Conservation (phyloP, 1,140 invertebrate genomes). For the Anoplolepis gracilipes region DNA sequence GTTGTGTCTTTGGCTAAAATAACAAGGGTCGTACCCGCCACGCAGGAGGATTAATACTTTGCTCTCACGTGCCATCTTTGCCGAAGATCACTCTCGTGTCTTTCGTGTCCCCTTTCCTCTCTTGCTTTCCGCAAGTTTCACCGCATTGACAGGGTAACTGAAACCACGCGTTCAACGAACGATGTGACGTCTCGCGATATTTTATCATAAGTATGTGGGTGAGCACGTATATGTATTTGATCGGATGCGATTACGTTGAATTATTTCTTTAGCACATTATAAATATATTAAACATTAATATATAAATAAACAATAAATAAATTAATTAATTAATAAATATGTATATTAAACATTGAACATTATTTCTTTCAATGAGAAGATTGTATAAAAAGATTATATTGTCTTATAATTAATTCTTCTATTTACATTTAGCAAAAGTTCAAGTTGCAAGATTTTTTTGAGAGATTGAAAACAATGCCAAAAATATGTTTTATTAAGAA, state of each 20-base stretch:
- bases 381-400: background rate
- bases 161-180: background rate
- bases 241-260: too few species aligned
- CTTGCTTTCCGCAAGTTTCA: background rate
- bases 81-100: conserved; percentile 37
- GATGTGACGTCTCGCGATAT: background rate
- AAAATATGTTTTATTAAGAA: background rate
- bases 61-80: conserved; percentile 75
- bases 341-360: too few species aligned
- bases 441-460: background rate
- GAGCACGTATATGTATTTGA: background rate
- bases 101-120: background rate
- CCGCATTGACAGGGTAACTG: conserved; percentile 50
- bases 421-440: background rate
- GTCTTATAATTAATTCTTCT: background rate
- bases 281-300: too few species aligned
- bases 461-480: background rate
- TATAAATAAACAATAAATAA: too few species aligned
- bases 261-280: too few species aligned
- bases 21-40: conserved; percentile 79
- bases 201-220: background rate
- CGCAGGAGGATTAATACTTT: conserved; percentile 80
- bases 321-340: too few species aligned
- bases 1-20: conserved; percentile 82
- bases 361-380: background rate